phyloP scores from a whole-genome alignment of 2,113 vertebrate genomes.

The Cacatua alba region DNA sequence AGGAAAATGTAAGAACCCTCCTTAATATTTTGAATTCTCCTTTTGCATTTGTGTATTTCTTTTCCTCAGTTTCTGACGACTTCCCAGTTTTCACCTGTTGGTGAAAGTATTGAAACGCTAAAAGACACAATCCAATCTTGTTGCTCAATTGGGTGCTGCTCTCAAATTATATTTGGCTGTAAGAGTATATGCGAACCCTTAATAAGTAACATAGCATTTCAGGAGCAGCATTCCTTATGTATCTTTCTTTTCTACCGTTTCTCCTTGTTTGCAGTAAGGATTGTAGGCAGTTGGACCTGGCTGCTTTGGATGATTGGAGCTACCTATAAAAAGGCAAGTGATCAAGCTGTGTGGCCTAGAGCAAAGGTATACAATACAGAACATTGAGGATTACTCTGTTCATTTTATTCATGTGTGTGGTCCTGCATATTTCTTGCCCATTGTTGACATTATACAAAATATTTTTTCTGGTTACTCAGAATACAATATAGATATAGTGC shows the following conservation, averaged over 20 bases:
- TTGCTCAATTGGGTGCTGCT: background rate
- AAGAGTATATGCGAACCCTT: background rate
- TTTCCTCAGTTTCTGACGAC: background rate
- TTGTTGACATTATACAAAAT: background rate
- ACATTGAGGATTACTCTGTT: background rate
- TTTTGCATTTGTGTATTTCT: background rate
- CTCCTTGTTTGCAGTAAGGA: background rate
- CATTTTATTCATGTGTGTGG: constrained; percentile 46
- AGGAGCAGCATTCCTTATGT: background rate
- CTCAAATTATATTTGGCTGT: background rate
- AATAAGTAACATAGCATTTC: background rate
- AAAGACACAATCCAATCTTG: background rate
- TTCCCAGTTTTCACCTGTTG: background rate
- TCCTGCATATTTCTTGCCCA: constrained; percentile 1
- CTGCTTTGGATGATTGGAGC: background rate
- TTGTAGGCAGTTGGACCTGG: background rate
- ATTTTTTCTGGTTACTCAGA: background rate
- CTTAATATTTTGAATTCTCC: background rate
- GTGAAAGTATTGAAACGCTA: background rate
- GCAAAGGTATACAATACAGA: background rate
- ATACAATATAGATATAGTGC: background rate
- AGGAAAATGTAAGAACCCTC: background rate
- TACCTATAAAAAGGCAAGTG: background rate
- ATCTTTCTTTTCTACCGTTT: background rate
- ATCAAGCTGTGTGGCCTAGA: constrained; percentile 31